Conservation (phyloP, 2,113 vertebrate species). For the Tauraco erythrolophus region DNA sequence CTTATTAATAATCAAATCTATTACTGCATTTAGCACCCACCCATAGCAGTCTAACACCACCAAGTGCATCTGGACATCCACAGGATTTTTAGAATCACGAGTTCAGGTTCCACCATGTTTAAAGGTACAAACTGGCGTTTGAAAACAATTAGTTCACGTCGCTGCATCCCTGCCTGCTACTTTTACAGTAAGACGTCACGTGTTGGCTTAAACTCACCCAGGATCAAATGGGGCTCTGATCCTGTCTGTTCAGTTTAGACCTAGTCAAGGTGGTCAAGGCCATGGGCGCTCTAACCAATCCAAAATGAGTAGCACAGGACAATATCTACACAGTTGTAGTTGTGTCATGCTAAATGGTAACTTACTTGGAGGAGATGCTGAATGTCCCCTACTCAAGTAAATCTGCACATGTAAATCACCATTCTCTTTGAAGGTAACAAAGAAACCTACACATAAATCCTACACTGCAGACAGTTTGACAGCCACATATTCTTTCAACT, state of each 20-base stretch:
- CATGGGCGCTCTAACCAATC: neutral
- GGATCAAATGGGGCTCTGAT: neutral
- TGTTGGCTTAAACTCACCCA: neutral
- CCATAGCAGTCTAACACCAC: neutral
- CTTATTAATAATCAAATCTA: neutral
- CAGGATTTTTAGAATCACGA: neutral
- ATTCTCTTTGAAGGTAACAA: neutral
- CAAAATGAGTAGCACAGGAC: accelerated
- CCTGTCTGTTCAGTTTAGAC: neutral
- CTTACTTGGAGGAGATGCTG: neutral
- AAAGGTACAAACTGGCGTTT: neutral
- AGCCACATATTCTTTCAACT: neutral
- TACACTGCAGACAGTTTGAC: accelerated
- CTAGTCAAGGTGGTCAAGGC: neutral
- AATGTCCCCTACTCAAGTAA: neutral
- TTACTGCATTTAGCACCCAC: neutral
- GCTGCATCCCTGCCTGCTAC: neutral
- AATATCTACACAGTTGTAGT: accelerated
- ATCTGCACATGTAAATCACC: neutral
- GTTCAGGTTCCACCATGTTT: neutral
- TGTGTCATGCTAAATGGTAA: neutral
- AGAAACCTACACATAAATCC: neutral
- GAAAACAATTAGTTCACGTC: neutral
- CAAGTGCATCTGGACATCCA: neutral
- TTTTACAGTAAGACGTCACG: neutral